Conservation (phyloP, 2,113 vertebrate genomes). For the Orientallactaga bullata region DNA sequence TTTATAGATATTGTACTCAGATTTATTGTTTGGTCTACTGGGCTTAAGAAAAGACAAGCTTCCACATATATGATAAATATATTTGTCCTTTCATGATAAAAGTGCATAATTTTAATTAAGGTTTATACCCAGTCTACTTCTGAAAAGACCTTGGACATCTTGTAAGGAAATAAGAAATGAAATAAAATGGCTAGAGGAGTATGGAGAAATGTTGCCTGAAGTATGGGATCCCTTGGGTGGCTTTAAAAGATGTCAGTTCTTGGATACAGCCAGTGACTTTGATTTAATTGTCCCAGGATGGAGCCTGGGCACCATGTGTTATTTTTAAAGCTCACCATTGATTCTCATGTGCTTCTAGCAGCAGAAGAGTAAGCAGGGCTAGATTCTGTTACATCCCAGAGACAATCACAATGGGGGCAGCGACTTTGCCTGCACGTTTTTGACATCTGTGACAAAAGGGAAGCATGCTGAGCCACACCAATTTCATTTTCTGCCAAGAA, state of each 20-base stretch:
- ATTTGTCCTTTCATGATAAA: background rate
- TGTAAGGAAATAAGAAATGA: conserved; percentile 35
- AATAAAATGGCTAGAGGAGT: background rate
- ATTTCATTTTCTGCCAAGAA: conserved; percentile 37
- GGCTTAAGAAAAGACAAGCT: conserved; percentile 3
- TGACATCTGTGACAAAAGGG: conserved; percentile 8
- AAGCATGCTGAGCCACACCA: background rate
- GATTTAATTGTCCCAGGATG: background rate
- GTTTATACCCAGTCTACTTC: conserved; percentile 4
- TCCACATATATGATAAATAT: background rate
- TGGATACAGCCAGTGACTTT: background rate
- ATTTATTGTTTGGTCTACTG: conserved; percentile 8
- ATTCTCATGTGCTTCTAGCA: background rate
- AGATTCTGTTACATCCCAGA: background rate
- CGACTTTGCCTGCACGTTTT: background rate
- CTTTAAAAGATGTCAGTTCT: background rate
- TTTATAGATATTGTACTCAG: conserved; percentile 17
- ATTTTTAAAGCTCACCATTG: conserved; percentile 32
- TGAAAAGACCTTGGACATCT: background rate
- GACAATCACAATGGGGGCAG: background rate
- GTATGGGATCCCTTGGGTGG: background rate
- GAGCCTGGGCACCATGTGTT: background rate
- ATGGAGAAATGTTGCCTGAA: background rate
- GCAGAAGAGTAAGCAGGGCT: background rate
- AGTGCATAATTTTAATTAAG: background rate